A percentile compares a stretch with the other conserved stretches of the same genome.
Conservation (phyloP, 2,888 invertebrate genomes). For the Syrista parreyssii region DNA sequence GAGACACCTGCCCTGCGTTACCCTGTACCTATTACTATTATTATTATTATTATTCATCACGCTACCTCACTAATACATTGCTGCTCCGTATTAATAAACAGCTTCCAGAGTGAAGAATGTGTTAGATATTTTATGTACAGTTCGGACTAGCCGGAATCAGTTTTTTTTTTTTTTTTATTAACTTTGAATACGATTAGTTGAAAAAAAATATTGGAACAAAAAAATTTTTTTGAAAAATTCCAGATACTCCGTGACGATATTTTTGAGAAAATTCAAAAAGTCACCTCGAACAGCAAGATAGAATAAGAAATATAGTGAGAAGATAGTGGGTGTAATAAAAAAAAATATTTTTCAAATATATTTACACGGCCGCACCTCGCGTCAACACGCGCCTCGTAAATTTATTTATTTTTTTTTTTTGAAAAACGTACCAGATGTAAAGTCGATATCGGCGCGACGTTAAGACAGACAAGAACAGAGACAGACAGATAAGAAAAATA, state of each 20-base stretch:
- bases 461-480: not conserved
- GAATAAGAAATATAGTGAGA: slow-evolving; percentile 5
- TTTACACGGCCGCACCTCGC: slow-evolving; percentile 61
- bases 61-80: slow-evolving; percentile 1
- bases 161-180: not conserved
- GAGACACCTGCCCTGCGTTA: slow-evolving; percentile 31
- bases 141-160: slow-evolving; percentile 5
- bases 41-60: slow-evolving; percentile 21
- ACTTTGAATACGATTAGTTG: not conserved
- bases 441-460: not conserved
- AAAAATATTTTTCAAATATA: slow-evolving; percentile 26
- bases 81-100: slow-evolving; percentile 7
- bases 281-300: slow-evolving; percentile 7
- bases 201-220: not conserved
- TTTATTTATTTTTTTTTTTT: slow-evolving; percentile 11
- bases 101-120: not conserved
- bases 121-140: slow-evolving; percentile 16
- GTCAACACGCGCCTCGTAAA: slow-evolving; percentile 55
- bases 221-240: not conserved
- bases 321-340: slow-evolving; percentile 2
- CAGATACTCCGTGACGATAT: not conserved
- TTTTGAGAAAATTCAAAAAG: slow-evolving; percentile 18
- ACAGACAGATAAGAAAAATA: slow-evolving; percentile 24
- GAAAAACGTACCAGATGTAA: not conserved
- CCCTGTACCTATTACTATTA: slow-evolving; percentile 17